phyloP scores from a whole-genome alignment of 2,797 vertebrate species.

The Smutsia gigantea region DNA sequence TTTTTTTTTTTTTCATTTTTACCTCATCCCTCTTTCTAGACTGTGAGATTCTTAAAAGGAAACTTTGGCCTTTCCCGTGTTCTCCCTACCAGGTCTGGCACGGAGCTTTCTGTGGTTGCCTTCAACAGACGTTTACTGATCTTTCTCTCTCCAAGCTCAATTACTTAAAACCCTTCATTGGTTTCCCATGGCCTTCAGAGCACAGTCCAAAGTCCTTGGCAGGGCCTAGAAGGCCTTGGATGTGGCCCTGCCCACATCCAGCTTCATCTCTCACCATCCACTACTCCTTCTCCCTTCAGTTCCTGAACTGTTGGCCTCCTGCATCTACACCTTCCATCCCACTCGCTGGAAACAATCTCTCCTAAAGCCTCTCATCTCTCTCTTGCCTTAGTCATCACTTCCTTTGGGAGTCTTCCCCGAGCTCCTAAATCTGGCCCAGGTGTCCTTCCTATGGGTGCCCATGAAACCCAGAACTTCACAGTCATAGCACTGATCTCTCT shows the following conservation, averaged over 20 bases:
- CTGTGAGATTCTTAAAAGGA: not conserved
- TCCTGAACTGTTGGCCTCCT: not conserved
- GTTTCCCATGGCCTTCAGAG: not conserved
- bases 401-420: not conserved
- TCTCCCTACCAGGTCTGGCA: not conserved
- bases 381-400: not conserved
- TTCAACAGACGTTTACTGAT: not conserved
- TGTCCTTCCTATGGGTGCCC: not conserved
- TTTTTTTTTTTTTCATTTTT: not conserved
- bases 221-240: not conserved
- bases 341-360: not conserved
- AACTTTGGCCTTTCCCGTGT: not conserved
- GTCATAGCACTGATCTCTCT: not conserved
- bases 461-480: not conserved
- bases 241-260: not conserved
- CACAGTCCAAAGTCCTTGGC: not conserved
- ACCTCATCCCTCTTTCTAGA: not conserved
- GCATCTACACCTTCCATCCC: not conserved
- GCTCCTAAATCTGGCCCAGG: not conserved
- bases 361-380: not conserved
- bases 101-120: not conserved
- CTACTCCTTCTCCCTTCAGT: not conserved
- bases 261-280: not conserved
- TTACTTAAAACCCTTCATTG: not conserved
- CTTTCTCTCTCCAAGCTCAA: not conserved